Evolutionary conservation across 2,797 vertebrate species (phyloP), one percentile per base, ranked within the genome.

Genomic region (Pangasius macronema): DNA sequence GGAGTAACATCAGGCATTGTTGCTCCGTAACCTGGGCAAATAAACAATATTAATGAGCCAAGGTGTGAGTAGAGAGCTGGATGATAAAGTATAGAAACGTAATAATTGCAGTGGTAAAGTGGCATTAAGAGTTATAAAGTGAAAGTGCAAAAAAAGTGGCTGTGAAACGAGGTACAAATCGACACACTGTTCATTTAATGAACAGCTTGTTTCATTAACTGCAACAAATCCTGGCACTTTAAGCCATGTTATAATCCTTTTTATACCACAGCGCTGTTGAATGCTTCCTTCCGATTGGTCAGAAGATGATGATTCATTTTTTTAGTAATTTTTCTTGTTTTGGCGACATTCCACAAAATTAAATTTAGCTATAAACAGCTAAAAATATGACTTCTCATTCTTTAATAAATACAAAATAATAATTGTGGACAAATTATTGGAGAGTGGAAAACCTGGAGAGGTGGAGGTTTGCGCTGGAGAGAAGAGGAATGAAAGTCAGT

Each of bases 31-130:
- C 73, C 82, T 67, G 68, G 18, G 36, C 63, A 80, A 27, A 84
- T 84, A 22, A 59, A 4, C 61, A 59, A 3, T 36, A 49, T 49
- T 87, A 87, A 80, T 80, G 82, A 76, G 81, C 80, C 36, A 22
- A 46, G 22, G 53, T 63, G 79, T 36, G 53, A 59, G 63, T 53
- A 46, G n/a, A 20, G 18, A 33, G 70, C n/a, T 27, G 42, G 18
- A 77, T 59, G 14, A 68, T n/a, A 6, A 70, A 70, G 22, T 83
- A 36, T 55, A 20, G 57, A 72, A 68, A 83, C n/a, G 18, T 7
- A n/a, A 24, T 20, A 84, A 46, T 49, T 6, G 55, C 55, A 77
- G 46, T 61, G 61, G 8, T 75, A 46, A 22, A 61, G 27, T 53
- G 73, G 42, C 20, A 81, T 33, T n/a, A 81, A 46, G 18, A 27